Evolutionary conservation across 2,888 invertebrate genomes (phyloP), one percentile per base, ranked within the genome.

Genomic region (Andrena marginata): DNA sequence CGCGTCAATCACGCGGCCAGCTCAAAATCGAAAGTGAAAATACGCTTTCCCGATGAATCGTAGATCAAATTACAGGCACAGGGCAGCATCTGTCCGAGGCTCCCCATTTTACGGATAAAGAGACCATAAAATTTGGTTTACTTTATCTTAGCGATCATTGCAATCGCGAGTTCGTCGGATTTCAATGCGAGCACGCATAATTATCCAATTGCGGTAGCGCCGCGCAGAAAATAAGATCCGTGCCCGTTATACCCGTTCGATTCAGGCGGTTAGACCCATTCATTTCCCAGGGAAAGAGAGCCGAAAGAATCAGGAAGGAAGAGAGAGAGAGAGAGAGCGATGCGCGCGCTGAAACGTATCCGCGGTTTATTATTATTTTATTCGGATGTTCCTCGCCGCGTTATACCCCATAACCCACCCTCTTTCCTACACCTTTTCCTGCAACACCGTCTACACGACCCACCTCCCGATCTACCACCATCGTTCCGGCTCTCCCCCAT

Each of bases 311-410:
- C 74, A 75, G 63, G 74, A 71, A 72, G 75, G 67, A 60, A 77
- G 49, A 74, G 29, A 42, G 35, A 81, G 75, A 51, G 59, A 77
- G 49, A 74, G 29, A 42, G 35, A 81, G 75, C 56, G 59, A 80
- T 63, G 63, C 68, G 63, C 70, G 80, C 84, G 81, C 73, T 70
- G 82, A 33, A 80, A 80, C 68, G 71, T 77, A 78, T 72, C 75
- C 85, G 84, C 90, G 87, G 89, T 93, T 93, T 93, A 93, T 93
- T 93, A 93, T 93, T 91, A 93, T 93, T 93, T 93, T 93, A 93
- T 93, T 93, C 93, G 92, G 90, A 90, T 90, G 89, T 85, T 87
- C 82, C 85, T 89, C 86, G 81, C 85, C 77, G 87, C 89, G 89
- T 91, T 92, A 89, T 89, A 89, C 88, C 79, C 87, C 87, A 85